Evolutionary conservation across 2,797 vertebrate species (phyloP).

Genomic region (Tauraco hartlaubi): DNA sequence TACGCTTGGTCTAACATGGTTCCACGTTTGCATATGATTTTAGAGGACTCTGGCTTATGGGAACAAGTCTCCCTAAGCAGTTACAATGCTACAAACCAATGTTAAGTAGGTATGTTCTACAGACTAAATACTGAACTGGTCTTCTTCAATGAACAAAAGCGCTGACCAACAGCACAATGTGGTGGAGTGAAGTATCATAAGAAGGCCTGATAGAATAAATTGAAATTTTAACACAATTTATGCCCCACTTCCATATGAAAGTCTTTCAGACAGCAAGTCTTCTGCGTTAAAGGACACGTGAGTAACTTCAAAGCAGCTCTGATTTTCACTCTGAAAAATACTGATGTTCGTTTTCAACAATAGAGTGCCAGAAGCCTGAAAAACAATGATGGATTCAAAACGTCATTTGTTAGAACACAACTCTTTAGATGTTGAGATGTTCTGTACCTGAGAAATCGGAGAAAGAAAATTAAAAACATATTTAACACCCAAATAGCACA

Average conservation of each 20-base stretch:
- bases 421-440: neutral
- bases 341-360: slow-evolving; percentile 1
- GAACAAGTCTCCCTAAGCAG: neutral
- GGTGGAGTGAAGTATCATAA: neutral
- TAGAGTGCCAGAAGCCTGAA: slow-evolving; percentile 25
- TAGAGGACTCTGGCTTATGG: neutral
- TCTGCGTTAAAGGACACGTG: neutral
- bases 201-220: neutral
- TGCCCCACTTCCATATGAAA: neutral
- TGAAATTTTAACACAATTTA: neutral
- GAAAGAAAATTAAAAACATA: slow-evolving; percentile 7
- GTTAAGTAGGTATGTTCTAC: neutral
- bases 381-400: slow-evolving; percentile 47
- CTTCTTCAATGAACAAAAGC: neutral
- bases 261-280: neutral
- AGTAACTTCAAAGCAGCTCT: slow-evolving; percentile 24
- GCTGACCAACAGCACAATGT: neutral
- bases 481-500: neutral
- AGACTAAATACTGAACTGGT: neutral
- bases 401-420: slow-evolving; percentile 45
- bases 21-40: neutral
- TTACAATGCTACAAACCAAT: neutral
- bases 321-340: neutral
- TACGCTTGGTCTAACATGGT: neutral
- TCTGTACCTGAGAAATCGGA: slow-evolving; percentile 50